Evolutionary conservation across 2,888 invertebrate species (phyloP), one percentile per base, ranked within the genome.

Genomic region (Rotaria socialis): DNA sequence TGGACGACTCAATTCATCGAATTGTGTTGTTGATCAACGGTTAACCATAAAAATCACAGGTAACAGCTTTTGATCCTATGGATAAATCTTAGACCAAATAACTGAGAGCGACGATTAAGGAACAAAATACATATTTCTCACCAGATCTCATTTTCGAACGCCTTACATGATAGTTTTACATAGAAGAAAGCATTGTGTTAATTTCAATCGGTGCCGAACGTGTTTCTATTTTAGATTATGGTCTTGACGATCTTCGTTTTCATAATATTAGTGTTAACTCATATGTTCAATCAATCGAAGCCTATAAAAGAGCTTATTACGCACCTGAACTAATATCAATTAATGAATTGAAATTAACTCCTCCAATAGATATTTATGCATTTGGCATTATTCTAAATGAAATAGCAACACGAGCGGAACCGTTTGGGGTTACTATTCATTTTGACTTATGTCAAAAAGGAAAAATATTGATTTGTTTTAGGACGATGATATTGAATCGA

Each of bases 21-120:
- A 90, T 87, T 90, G 90, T 87, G 89, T 90, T 4, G 88, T 90
- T 7, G 90, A 90, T 87, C 90, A 90, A 85, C 88, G 90, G 55
- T 90, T 90, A 90, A 89, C 89, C 0, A 89, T 89, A 22, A 90
- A 90, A 88, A 88, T 90, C n/a, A 89, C 89, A 88, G 90, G 90
- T 90, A 67, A 35, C 35, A 50, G 8, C 8, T 50, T 50, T 50
- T 50, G 35, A 35, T 35, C 35, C 35, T 35, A 35, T 35, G 35
- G 35, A 35, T 35, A 35, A 35, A 35, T 35, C 35, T 35, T 35
- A 35, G 1, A 35, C 35, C 1, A 35, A 2, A 35, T 35, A 35
- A 35, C 35, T 35, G 35, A 1, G 35, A 35, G 35, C 2, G 35
- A 35, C 35, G 35, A 35, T 35, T 35, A 35, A 35, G 35, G 35